phyloP scores from a whole-genome alignment of 1,140 invertebrate species.

The Copidosoma floridanum region DNA sequence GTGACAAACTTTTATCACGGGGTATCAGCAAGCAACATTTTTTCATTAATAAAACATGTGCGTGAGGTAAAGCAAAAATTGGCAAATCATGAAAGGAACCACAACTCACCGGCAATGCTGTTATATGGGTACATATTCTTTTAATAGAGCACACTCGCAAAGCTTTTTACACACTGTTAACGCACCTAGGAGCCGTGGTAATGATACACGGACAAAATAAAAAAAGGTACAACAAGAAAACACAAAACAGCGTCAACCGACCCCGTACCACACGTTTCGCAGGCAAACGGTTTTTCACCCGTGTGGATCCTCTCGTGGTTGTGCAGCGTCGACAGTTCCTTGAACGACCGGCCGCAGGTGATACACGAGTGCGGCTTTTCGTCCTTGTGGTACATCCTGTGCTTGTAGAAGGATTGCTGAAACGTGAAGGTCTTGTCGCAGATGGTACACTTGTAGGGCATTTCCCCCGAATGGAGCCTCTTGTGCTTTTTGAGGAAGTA shows the following conservation, averaged over 20 bases:
- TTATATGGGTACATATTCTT: no score
- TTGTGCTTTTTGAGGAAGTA: constrained; percentile 90
- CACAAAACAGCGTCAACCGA: constrained; percentile 14
- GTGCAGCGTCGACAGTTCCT: constrained; percentile 84
- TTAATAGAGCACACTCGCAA: no score
- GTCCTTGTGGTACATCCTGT: constrained; percentile 81
- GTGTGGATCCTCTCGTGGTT: constrained; percentile 86
- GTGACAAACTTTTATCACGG: no score
- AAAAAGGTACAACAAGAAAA: constrained; percentile 1
- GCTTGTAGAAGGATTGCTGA: constrained; percentile 89
- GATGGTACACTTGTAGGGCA: constrained; percentile 79
- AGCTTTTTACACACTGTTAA: no score
- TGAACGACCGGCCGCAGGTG: constrained; percentile 80
- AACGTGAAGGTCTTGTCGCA: constrained; percentile 89
- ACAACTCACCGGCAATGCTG: no score
- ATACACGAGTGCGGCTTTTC: constrained; percentile 79
- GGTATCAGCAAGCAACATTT: no score
- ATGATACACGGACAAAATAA: neutral
- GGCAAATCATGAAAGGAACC: no score
- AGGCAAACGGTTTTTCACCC: constrained; percentile 88
- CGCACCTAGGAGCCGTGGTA: neutral
- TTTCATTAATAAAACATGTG: no score
- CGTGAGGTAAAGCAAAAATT: no score
- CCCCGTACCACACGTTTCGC: constrained; percentile 83
- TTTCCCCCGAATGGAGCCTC: constrained; percentile 80